Percentiles rank a stretch among this genome's conserved stretches.
Conservation (phyloP, 2,113 vertebrate species). For the Tragulus kanchil region DNA sequence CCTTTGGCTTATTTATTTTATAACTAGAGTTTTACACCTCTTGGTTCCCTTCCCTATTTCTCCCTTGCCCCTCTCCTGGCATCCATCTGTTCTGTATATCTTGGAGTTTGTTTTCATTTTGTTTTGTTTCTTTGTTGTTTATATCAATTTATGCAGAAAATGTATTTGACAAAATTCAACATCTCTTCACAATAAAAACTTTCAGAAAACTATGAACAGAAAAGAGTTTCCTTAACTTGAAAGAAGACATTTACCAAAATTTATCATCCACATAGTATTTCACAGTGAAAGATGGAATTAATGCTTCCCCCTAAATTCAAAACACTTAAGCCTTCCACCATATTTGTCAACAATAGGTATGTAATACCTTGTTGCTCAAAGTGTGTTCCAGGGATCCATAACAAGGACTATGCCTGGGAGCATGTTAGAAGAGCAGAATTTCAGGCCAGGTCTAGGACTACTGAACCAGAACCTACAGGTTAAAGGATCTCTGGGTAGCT, state of each 20-base stretch:
- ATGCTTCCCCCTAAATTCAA: too few species aligned
- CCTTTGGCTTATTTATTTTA: not conserved
- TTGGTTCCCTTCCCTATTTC: not conserved
- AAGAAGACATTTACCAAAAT: not conserved
- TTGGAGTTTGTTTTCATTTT: not conserved
- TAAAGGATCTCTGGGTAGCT: too few species aligned
- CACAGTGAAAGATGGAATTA: too few species aligned
- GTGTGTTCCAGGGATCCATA: too few species aligned
- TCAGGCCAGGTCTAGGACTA: too few species aligned
- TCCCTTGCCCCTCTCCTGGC: not conserved
- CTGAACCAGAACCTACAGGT: too few species aligned
- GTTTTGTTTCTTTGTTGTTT: not conserved
- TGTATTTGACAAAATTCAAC: constrained; percentile 22
- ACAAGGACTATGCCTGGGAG: too few species aligned
- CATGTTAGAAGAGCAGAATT: too few species aligned
- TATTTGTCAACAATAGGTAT: too few species aligned
- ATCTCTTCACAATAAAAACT: constrained; percentile 18
- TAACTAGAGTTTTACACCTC: not conserved
- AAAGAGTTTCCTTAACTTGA: not conserved
- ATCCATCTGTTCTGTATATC: not conserved
- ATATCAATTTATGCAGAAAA: constrained; percentile 46
- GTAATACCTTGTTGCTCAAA: too few species aligned
- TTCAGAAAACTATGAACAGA: not conserved
- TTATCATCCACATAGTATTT: too few species aligned
- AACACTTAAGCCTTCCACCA: too few species aligned